Conservation (phyloP, 2,888 invertebrate species). For the Adineta ricciae region DNA sequence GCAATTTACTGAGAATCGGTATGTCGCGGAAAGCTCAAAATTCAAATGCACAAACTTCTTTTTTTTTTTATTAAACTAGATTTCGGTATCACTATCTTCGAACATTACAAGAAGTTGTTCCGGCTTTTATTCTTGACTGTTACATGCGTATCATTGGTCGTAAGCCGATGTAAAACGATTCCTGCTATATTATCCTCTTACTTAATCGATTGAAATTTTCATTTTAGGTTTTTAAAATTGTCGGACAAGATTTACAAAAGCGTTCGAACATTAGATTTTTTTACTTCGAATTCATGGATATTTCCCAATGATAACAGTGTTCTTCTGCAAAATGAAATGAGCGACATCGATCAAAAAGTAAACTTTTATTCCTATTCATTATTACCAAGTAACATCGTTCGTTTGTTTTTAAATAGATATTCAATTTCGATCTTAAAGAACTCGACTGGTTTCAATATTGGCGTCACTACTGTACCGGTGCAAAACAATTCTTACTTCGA, state of each 20-base stretch:
- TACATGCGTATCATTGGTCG: conserved; percentile 64
- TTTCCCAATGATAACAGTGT: conserved; percentile 57
- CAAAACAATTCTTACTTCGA: conserved; percentile 30
- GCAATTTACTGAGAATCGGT: conserved; percentile 37
- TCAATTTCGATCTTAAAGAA: conserved; percentile 28
- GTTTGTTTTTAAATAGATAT: conserved; percentile 17
- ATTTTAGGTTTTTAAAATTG: conserved; percentile 52
- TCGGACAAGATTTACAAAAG: conserved; percentile 45
- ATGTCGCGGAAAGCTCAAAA: neutral
- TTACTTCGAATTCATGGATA: conserved; percentile 81
- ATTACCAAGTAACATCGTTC: no score
- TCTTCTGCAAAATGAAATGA: conserved; percentile 41
- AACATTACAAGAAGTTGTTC: conserved; percentile 68
- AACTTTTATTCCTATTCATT: neutral
- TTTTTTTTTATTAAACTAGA: conserved; percentile 39
- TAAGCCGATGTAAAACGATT: conserved; percentile 57
- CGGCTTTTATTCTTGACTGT: conserved; percentile 71
- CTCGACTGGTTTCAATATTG: conserved; percentile 30
- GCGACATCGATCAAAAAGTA: conserved; percentile 42
- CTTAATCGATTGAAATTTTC: neutral
- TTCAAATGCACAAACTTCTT: neutral
- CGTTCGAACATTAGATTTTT: conserved; percentile 55
- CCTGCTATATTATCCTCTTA: neutral
- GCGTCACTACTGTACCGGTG: conserved; percentile 31
- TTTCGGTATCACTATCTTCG: conserved; percentile 66